Percentiles rank a stretch among this genome's conserved stretches.
phyloP scores from a whole-genome alignment of 2,797 vertebrate genomes.

The Helostoma temminkii region DNA sequence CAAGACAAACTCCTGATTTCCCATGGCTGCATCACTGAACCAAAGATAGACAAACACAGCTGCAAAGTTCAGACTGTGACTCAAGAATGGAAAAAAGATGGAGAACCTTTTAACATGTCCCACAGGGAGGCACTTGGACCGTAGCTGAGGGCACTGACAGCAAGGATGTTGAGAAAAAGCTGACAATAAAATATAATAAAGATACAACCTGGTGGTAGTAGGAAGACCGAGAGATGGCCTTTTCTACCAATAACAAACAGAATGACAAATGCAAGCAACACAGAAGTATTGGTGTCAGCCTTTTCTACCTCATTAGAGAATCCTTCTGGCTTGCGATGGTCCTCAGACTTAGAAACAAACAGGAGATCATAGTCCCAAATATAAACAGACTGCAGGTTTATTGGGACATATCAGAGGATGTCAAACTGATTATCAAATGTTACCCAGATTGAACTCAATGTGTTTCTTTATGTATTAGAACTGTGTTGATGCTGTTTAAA shows the following conservation, averaged over 20 bases:
- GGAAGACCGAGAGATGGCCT: slow-evolving; percentile 8
- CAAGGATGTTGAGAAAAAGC: not conserved
- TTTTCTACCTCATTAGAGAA: slow-evolving; percentile 25
- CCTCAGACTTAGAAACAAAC: not conserved
- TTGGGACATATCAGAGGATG: not conserved
- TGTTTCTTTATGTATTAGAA: not conserved
- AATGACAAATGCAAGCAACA: slow-evolving; percentile 18
- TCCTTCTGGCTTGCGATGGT: slow-evolving; percentile 10
- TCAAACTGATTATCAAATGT: not conserved
- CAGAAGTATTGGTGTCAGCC: slow-evolving; percentile 9
- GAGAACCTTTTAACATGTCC: slow-evolving; percentile 7
- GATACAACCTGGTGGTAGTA: not conserved
- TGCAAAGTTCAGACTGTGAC: slow-evolving; percentile 28
- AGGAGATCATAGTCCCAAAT: not conserved
- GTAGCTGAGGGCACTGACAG: not conserved
- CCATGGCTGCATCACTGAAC: slow-evolving; percentile 1
- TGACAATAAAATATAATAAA: slow-evolving; percentile 15
- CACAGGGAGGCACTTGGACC: not conserved
- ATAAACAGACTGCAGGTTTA: not conserved
- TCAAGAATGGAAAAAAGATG: slow-evolving; percentile 9
- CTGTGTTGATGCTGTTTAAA: not conserved
- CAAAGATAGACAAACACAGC: slow-evolving; percentile 19
- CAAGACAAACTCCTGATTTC: not conserved
- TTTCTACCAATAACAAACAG: slow-evolving; percentile 16
- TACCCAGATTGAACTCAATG: not conserved